Evolutionary conservation across 2,888 invertebrate species (phyloP).

Genomic region (Electrophaes corylata): DNA sequence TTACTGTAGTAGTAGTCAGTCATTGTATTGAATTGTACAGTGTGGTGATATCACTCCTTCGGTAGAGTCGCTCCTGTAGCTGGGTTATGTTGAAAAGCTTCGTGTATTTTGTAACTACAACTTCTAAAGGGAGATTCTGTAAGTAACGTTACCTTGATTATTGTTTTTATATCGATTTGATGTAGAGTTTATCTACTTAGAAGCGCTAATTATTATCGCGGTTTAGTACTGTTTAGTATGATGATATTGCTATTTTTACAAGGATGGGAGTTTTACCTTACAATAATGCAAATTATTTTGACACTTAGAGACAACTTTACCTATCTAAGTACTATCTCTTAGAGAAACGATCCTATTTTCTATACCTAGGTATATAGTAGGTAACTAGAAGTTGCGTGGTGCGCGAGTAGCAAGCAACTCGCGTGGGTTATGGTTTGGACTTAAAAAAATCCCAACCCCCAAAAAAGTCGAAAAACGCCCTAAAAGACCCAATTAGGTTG

Average conservation of each 20-base stretch:
- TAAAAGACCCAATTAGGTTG: too few relatives aligned
- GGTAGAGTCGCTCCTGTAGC: conserved; percentile 31
- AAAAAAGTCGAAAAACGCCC: too few relatives aligned
- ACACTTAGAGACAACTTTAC: too few relatives aligned
- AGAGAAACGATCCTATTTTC: too few relatives aligned
- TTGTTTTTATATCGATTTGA: neutral
- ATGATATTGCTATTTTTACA: neutral
- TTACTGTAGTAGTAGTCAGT: neutral
- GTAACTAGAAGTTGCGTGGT: too few relatives aligned
- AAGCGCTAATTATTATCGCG: neutral
- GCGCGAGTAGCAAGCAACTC: too few relatives aligned
- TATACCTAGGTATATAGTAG: too few relatives aligned
- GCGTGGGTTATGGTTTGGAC: too few relatives aligned
- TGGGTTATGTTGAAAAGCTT: conserved; percentile 62
- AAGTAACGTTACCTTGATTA: conserved; percentile 44
- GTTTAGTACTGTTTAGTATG: too few relatives aligned
- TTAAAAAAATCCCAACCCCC: too few relatives aligned
- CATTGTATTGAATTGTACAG: conserved; percentile 30
- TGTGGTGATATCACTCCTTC: conserved; percentile 44
- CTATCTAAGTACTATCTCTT: too few relatives aligned
- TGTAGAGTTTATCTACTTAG: neutral
- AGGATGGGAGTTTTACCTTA: neutral
- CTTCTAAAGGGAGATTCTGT: conserved; percentile 50
- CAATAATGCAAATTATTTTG: too few relatives aligned
- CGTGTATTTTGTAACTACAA: conserved; percentile 45